phyloP scores from a whole-genome alignment of 2,797 vertebrate genomes.

The Nasua narica region DNA sequence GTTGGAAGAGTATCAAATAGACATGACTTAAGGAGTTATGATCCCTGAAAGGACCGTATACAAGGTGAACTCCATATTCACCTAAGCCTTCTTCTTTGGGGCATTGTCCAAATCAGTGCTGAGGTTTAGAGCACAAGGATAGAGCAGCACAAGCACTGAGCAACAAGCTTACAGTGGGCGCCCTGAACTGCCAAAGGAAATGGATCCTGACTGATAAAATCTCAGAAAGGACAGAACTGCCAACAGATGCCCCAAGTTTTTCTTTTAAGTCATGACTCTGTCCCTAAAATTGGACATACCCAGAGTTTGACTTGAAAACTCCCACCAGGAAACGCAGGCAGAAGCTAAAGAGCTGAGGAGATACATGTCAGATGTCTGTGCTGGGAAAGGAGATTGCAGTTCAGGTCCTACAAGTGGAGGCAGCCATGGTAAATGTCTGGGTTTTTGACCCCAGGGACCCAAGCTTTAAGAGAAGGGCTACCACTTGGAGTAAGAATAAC shows the following conservation, averaged over 20 bases:
- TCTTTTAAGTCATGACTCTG: background rate
- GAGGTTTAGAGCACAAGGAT: background rate
- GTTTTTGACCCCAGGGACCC: background rate
- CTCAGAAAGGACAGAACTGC: background rate
- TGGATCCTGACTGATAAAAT: background rate
- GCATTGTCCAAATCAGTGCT: background rate
- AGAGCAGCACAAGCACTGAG: background rate
- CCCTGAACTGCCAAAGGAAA: background rate
- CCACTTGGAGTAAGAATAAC: background rate
- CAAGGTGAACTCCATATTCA: too few relatives aligned
- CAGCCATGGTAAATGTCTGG: background rate
- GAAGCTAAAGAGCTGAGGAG: background rate
- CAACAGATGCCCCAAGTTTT: background rate
- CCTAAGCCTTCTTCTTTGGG: background rate
- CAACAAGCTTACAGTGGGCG: fast-evolving
- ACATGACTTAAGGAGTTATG: background rate
- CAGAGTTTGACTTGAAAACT: background rate
- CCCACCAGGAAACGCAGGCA: background rate
- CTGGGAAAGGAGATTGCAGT: background rate
- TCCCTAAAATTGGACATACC: background rate
- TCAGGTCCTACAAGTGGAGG: background rate
- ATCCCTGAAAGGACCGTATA: background rate
- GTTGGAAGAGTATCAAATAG: background rate
- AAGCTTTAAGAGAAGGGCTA: background rate
- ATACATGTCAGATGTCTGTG: fast-evolving